A percentile compares a stretch with the other conserved stretches of the same genome.
phyloP scores from a whole-genome alignment of 2,113 vertebrate genomes.

The Podarcis muralis region DNA sequence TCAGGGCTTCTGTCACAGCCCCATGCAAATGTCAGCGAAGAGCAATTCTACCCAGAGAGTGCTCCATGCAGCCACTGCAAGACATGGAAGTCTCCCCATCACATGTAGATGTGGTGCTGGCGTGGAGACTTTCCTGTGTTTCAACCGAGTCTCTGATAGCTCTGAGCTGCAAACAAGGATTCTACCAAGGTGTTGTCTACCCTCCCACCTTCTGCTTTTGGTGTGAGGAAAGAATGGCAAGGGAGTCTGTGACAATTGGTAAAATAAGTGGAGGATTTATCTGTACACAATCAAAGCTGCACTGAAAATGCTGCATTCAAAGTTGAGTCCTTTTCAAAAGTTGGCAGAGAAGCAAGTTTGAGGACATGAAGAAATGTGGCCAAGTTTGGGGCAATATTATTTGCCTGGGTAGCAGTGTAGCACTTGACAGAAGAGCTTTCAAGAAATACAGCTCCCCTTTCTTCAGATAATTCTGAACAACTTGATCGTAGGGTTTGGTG shows the following conservation, averaged over 20 bases:
- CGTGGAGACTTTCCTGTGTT: neutral
- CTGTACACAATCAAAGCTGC: neutral
- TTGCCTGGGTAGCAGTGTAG: neutral
- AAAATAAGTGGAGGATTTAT: neutral
- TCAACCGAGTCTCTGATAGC: neutral
- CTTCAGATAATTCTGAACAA: conserved; percentile 8
- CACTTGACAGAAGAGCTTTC: conserved; percentile 1
- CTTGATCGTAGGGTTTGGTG: neutral
- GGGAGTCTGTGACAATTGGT: neutral
- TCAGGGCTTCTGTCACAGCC: neutral
- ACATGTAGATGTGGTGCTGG: neutral
- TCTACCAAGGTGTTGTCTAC: too few relatives aligned
- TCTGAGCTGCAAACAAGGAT: neutral
- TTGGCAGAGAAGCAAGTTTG: conserved; percentile 43
- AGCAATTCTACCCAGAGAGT: neutral
- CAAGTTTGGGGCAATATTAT: conserved; percentile 41
- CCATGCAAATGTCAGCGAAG: neutral
- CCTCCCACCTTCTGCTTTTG: neutral
- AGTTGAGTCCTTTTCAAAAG: conserved; percentile 59
- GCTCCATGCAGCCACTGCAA: neutral
- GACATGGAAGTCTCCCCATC: neutral
- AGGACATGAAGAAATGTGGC: conserved; percentile 32
- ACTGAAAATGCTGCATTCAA: neutral
- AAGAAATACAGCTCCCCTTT: neutral
- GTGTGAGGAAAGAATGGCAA: neutral